A percentile compares a stretch with the other conserved stretches of the same genome.
phyloP scores from a whole-genome alignment of 2,888 invertebrate species.

The Chorisops tibialis region DNA sequence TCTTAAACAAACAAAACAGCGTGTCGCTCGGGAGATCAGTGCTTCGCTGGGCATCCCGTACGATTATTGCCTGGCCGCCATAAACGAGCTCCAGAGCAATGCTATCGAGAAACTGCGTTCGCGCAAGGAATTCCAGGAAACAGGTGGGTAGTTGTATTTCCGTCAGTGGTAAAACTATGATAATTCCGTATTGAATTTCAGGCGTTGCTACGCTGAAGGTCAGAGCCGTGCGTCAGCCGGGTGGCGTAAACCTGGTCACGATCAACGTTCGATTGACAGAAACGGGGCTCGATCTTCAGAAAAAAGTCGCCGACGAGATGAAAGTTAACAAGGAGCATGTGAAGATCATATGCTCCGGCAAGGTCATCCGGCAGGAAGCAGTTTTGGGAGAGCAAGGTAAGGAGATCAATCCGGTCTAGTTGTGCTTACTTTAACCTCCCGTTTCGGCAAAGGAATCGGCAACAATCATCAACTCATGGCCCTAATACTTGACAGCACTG shows the following conservation, averaged over 20 bases:
- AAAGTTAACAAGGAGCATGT: conserved; percentile 54
- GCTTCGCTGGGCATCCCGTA: conserved; percentile 55
- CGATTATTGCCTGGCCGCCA: conserved; percentile 55
- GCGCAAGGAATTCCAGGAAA: conserved; percentile 64
- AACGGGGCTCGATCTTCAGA: conserved; percentile 58
- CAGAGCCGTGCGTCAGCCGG: conserved; percentile 58
- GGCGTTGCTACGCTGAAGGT: conserved; percentile 72
- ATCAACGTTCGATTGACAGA: conserved; percentile 58
- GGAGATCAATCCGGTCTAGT: neutral
- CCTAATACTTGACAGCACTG: conserved; percentile 53
- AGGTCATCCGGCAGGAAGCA: conserved; percentile 57
- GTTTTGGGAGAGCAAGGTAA: conserved; percentile 58
- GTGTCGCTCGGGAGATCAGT: conserved; percentile 60
- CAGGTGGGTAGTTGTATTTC: conserved; percentile 43
- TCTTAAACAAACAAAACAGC: conserved; percentile 59
- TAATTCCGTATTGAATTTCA: conserved; percentile 28
- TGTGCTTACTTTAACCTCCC: neutral
- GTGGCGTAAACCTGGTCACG: conserved; percentile 54
- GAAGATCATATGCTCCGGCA: conserved; percentile 67
- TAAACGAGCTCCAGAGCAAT: conserved; percentile 64
- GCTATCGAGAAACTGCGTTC: conserved; percentile 71
- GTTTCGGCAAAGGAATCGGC: conserved; percentile 51
- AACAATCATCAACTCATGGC: conserved; percentile 69
- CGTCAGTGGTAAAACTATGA: neutral
- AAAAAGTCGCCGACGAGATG: conserved; percentile 55